Evolutionary conservation across 2,888 invertebrate species (phyloP), one percentile per base, ranked within the genome.

Genomic region (Luperina testacea): DNA sequence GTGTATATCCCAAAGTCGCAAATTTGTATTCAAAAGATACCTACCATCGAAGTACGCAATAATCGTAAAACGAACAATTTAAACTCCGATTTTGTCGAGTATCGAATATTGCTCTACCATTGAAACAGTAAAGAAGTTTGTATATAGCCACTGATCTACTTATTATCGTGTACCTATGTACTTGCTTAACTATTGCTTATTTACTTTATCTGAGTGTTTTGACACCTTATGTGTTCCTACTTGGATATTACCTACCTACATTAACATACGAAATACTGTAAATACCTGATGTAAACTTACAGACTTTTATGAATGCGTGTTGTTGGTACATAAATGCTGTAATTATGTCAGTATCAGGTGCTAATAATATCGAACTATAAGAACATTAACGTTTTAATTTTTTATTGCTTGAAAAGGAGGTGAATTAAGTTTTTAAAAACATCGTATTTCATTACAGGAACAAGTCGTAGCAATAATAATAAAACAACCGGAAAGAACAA

Each of bases 21-120:
- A 94, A 95, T 95, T 95, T 92, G 94, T 95, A 95, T 96, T 95
- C 95, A 93, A 94, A 94, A 93, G 93, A 93, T 95, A 95, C 94
- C 93, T 94, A 95, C 93, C 91, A 94, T 94, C 92, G 90, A 92
- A 95, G 94, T 94, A 95, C 92, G 90, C 92, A 90, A 95, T 96
- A 94, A 95, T 93, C 95, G 92, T 96, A 96, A 96, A 96, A 92
- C 92, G 91, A 92, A 94, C 94, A 92, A 95, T 96, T 95, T 95
- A 94, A 94, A 95, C 92, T 95, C 93, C 85, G 92, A 93, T 95
- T 95, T 94, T 94, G 94, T 94, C 92, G 92, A 94, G 93, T 94
- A 94, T 93, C 91, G 91, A 92, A 91, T 92, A 92, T 93, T 92
- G 90, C 86, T 90, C 86, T 90, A 88, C 89, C 89, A 92, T 91